phyloP scores from a whole-genome alignment of 2,113 vertebrate genomes.

The Ascaphus truei region DNA sequence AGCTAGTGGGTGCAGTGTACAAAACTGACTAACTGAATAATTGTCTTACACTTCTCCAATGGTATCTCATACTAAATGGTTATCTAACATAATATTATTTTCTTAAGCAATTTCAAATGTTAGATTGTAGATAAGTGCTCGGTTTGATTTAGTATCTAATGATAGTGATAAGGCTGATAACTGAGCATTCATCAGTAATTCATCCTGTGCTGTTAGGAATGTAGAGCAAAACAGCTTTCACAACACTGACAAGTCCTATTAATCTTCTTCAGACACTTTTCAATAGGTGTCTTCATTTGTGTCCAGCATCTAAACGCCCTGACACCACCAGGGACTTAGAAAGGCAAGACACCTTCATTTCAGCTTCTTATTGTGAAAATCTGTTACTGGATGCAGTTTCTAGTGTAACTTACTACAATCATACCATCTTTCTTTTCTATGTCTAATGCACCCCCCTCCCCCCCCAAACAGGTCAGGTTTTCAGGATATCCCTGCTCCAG shows the following conservation, averaged over 20 bases:
- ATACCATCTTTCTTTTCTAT: too few species aligned
- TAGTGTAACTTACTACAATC: not conserved
- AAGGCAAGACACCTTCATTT: constrained; percentile 71
- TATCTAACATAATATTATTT: constrained; percentile 25
- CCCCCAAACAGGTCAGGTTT: too few species aligned
- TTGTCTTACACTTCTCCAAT: constrained; percentile 7
- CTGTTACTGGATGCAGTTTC: constrained; percentile 62
- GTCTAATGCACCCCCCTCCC: too few species aligned
- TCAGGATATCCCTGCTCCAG: too few species aligned
- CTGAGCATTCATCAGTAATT: constrained; percentile 80
- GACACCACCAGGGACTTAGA: constrained; percentile 61
- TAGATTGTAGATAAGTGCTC: constrained; percentile 78
- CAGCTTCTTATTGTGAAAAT: constrained; percentile 61
- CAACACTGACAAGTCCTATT: constrained; percentile 83
- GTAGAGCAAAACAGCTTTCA: constrained; percentile 81
- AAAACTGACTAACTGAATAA: not conserved
- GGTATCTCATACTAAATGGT: constrained; percentile 11
- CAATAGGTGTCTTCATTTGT: constrained; percentile 81
- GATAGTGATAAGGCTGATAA: constrained; percentile 81
- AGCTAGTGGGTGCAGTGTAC: not conserved
- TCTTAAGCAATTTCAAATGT: constrained; percentile 53
- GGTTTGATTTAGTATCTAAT: constrained; percentile 81
- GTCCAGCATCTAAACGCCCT: constrained; percentile 71
- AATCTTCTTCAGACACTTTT: constrained; percentile 86
- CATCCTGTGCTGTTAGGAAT: constrained; percentile 81